Percentiles rank a stretch among this genome's conserved stretches.
These are phyloP conservation scores for Catotricha subobsoleta DNA, from an alignment of 2,888 invertebrate species.

Conservation along the genomic window DNA sequence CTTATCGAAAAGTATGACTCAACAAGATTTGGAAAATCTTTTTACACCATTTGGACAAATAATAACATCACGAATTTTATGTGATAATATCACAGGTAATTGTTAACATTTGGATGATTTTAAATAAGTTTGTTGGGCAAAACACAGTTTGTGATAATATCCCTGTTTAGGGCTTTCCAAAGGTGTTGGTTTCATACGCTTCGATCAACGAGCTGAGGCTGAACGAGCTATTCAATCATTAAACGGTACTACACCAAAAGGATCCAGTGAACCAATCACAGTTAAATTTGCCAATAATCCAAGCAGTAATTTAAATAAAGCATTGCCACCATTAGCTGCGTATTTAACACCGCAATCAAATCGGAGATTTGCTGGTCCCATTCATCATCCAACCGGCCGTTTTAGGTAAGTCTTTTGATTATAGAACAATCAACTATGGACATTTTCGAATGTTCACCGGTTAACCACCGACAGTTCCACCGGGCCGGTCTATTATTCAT, in stretches of 20 bases:
- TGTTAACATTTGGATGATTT: too few species aligned
- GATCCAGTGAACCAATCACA: conserved; percentile 75
- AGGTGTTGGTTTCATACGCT: conserved; percentile 87
- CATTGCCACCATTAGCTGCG: conserved; percentile 63
- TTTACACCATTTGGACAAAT: conserved; percentile 91
- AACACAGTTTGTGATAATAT: background rate
- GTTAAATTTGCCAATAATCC: conserved; percentile 94
- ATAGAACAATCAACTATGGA: too few species aligned
- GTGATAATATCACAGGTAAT: conserved; percentile 58
- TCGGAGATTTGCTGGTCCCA: conserved; percentile 65
- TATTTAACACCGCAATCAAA: conserved; percentile 58
- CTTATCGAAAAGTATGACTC: conserved; percentile 91
- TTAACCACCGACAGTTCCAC: too few species aligned
- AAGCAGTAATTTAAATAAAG: conserved; percentile 68
- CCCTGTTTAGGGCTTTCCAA: conserved; percentile 57
- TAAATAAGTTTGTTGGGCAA: too few species aligned
- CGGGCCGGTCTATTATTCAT: too few species aligned
- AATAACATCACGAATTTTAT: conserved; percentile 91
- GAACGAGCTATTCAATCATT: conserved; percentile 81
- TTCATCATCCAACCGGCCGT: conserved; percentile 27
- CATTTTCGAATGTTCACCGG: too few species aligned
- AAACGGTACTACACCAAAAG: conserved; percentile 79
- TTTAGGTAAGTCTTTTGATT: too few species aligned
- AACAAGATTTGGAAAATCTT: conserved; percentile 82
- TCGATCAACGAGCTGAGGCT: conserved; percentile 82